A percentile compares a stretch with the other conserved stretches of the same genome.
phyloP scores from a whole-genome alignment of 2,797 vertebrate species.

The Gadopsis bispinosus region DNA sequence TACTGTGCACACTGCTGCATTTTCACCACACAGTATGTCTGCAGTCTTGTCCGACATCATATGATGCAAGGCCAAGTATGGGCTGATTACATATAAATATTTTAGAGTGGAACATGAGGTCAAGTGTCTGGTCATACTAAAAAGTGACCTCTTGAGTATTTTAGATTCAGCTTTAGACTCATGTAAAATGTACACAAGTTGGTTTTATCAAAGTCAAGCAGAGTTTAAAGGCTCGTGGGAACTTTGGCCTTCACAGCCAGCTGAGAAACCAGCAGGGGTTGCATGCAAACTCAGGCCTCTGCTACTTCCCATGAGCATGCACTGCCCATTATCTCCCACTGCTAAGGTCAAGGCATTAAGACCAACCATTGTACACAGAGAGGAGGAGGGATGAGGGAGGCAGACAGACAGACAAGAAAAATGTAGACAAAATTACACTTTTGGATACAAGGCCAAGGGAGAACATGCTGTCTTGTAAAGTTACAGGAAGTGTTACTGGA shows the following conservation, averaged over 20 bases:
- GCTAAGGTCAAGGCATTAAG: constrained; percentile 50
- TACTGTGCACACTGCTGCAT: not conserved
- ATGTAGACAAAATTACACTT: constrained; percentile 4
- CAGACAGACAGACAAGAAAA: constrained; percentile 11
- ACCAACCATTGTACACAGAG: constrained; percentile 36
- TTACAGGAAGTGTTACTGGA: constrained; percentile 16
- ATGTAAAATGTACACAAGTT: not conserved
- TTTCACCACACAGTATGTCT: not conserved
- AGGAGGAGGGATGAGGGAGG: constrained; percentile 18
- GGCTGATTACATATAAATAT: constrained; percentile 71
- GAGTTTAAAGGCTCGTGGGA: constrained; percentile 28
- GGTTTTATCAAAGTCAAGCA: constrained; percentile 10
- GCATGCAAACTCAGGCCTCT: constrained; percentile 33
- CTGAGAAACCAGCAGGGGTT: constrained; percentile 32
- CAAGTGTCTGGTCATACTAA: constrained; percentile 54
- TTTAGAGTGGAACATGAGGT: constrained; percentile 55
- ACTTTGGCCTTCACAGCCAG: constrained; percentile 11
- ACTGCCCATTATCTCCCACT: constrained; percentile 34
- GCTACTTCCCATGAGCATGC: constrained; percentile 39
- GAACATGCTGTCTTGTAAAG: not conserved
- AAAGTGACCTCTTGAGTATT: constrained; percentile 22
- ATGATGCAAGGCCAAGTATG: constrained; percentile 20
- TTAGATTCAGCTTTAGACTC: not conserved
- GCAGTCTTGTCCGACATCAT: constrained; percentile 22
- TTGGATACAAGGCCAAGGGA: constrained; percentile 1